Evolutionary conservation across 2,888 invertebrate species (phyloP).

Genomic region (Operophtera brumata): DNA sequence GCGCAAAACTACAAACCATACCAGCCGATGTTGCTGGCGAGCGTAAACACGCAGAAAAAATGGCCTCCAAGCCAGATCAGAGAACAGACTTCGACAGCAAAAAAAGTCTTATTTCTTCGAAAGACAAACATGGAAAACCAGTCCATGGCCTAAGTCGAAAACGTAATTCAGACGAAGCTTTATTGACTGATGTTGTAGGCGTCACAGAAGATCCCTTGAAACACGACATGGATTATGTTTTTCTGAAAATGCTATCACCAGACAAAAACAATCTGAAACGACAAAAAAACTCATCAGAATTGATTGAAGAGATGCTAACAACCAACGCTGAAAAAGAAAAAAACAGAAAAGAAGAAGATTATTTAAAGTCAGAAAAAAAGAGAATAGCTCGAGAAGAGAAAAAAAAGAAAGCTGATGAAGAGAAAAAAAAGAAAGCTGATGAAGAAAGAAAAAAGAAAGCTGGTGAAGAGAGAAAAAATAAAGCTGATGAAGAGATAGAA

Average conservation of each 20-base stretch:
- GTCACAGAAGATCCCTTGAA: conserved; percentile 19
- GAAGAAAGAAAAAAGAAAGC: conserved; percentile 10
- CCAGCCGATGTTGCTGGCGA: background rate
- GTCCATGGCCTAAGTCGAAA: conserved; percentile 11
- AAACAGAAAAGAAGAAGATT: conserved; percentile 25
- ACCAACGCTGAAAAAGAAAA: conserved; percentile 33
- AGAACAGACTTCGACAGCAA: background rate
- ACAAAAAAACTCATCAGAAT: conserved; percentile 49
- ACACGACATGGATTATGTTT: conserved; percentile 51
- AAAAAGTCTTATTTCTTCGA: too few relatives aligned
- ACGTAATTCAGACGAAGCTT: conserved; percentile 35
- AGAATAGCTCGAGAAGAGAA: background rate
- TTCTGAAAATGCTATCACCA: conserved; percentile 40
- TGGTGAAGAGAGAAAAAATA: conserved; percentile 16
- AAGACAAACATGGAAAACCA: background rate
- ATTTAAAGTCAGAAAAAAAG: conserved; percentile 22
- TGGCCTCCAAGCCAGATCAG: background rate
- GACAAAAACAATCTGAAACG: conserved; percentile 16
- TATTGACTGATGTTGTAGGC: conserved; percentile 12
- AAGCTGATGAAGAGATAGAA: conserved; percentile 14
- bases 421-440: conserved; percentile 23
- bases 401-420: conserved; percentile 24
- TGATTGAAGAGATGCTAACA: conserved; percentile 48
- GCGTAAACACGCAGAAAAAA: background rate
- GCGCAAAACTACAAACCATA: background rate